Evolutionary conservation across 2,888 invertebrate species (phyloP), one percentile per base, ranked within the genome.

Genomic region (Sphaerophoria rueppellii): DNA sequence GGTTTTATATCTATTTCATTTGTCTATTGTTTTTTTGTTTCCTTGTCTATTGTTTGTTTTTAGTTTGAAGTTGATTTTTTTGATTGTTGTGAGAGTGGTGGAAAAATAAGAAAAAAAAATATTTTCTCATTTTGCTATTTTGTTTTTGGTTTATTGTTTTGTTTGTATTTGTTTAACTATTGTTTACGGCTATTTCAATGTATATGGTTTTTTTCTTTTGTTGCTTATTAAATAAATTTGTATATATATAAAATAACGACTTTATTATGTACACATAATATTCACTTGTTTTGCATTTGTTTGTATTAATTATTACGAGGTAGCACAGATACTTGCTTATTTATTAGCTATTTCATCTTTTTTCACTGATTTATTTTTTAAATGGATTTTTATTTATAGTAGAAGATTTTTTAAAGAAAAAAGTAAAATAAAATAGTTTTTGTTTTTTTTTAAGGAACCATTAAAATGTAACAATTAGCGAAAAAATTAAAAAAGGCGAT

Each of bases 271-370:
- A 85, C 85, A 85, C 81, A 81, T 83, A 82, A 85, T 86, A 79
- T 83, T 76, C 65, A 40, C 72, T 72, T 77, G 77, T 77, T 71
- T 75, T 87, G 81, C 78, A 80, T 78, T 69, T 61, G 72, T 80
- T 57, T 86, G 81, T 82, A 82, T 81, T 86, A 74, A 77, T 82
- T 86, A 81, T 86, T 86, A 86, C 86, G 86, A 86, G 86, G 86
- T 86, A 86, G 86, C 86, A 86, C 83, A 86, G 83, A 82, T 86
- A 86, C 80, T 83, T 83, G 86, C 83, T 83, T 80, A 79, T 81
- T 73, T 81, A 81, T 85, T 80, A 85, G 80, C 85, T 85, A 77
- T 85, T 43, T 81, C 72, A 70, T 69, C 72, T 61, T 69, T 79
- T 65, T 78, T 43, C 43, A 43, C 43, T 43, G 50, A 37, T 63